These are phyloP conservation scores for Eupeodes corollae DNA, from an alignment of 1,140 invertebrate species.

Conservation along the genomic window DNA sequence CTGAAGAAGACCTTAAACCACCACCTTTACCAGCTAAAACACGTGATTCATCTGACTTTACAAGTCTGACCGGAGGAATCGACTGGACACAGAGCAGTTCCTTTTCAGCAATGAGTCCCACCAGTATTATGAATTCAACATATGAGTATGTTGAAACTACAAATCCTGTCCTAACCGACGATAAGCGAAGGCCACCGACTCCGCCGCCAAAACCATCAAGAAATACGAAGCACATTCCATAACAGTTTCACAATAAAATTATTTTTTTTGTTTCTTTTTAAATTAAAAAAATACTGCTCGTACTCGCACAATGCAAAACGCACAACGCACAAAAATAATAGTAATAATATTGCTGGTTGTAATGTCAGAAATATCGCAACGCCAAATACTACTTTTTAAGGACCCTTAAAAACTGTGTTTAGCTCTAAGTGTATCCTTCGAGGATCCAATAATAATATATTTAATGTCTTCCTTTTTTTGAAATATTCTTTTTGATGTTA, in stretches of 20 bases:
- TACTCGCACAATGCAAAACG: too few relatives aligned
- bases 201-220: conserved; percentile 48
- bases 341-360: too few relatives aligned
- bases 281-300: too few relatives aligned
- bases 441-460: too few relatives aligned
- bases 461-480: too few relatives aligned
- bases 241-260: too few relatives aligned
- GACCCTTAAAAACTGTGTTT: too few relatives aligned
- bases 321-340: too few relatives aligned
- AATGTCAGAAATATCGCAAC: too few relatives aligned
- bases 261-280: not conserved
- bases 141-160: conserved; percentile 35
- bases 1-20: conserved; percentile 52
- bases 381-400: too few relatives aligned
- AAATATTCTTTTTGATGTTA: too few relatives aligned
- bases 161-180: conserved; percentile 26
- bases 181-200: conserved; percentile 40
- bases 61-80: conserved; percentile 38
- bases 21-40: conserved; percentile 59
- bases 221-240: conserved; percentile 38
- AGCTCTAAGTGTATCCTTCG: too few relatives aligned
- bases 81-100: conserved; percentile 10
- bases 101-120: conserved; percentile 11
- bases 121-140: conserved; percentile 29
- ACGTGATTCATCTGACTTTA: conserved; percentile 49